Evolutionary conservation across 2,888 invertebrate species (phyloP).

Genomic region (Macropis europaea): DNA sequence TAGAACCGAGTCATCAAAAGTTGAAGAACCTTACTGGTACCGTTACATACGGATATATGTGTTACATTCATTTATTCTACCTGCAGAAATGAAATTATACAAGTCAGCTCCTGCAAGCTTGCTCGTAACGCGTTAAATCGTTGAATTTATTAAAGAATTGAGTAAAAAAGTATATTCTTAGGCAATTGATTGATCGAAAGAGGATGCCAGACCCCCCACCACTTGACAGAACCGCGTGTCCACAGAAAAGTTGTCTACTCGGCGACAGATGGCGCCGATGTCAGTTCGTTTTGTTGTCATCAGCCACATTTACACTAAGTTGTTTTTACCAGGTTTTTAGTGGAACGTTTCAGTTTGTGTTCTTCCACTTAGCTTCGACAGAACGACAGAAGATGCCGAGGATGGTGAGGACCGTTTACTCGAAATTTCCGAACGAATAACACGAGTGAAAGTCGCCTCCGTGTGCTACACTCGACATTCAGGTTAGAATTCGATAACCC

Average conservation of each 20-base stretch:
- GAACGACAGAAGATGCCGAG: slow-evolving; percentile 48
- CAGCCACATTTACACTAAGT: slow-evolving; percentile 73
- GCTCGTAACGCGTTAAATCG: background rate
- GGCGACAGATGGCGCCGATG: slow-evolving; percentile 55
- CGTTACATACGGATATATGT: too few species aligned
- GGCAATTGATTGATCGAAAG: slow-evolving; percentile 29
- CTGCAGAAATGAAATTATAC: too few species aligned
- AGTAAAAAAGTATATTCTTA: slow-evolving; percentile 18
- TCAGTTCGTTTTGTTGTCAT: slow-evolving; percentile 77
- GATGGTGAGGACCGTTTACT: slow-evolving; percentile 5
- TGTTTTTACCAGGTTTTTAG: slow-evolving; percentile 68
- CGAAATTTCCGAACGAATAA: slow-evolving; percentile 37
- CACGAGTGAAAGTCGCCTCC: slow-evolving; percentile 49
- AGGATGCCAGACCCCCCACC: slow-evolving; percentile 30
- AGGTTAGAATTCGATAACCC: slow-evolving; percentile 73
- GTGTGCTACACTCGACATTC: slow-evolving; percentile 50
- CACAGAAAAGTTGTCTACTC: slow-evolving; percentile 25
- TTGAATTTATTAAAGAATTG: background rate
- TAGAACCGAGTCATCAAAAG: too few species aligned
- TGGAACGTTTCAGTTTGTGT: slow-evolving; percentile 53
- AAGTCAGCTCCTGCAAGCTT: too few species aligned
- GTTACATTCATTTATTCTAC: background rate
- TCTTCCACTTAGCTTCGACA: slow-evolving; percentile 16
- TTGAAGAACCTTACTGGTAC: too few species aligned
- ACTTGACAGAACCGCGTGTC: slow-evolving; percentile 51